Evolutionary conservation across 2,888 invertebrate genomes (phyloP), one percentile per base, ranked within the genome.

Genomic region (Xestia c-nigrum): DNA sequence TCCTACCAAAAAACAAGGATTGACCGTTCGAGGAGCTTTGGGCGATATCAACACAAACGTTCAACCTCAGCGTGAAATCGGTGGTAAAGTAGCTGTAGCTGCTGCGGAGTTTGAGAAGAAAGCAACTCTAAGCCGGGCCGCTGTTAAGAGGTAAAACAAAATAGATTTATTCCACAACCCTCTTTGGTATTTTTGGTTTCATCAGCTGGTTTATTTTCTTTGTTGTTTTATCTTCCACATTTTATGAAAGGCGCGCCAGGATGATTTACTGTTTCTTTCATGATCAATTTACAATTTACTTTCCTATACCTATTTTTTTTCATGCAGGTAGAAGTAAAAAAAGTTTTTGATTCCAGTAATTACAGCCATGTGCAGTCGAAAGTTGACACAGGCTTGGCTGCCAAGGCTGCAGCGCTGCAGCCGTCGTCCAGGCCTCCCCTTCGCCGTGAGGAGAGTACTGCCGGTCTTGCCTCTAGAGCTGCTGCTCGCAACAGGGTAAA

Each of bases 341-440:
- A 64, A 71, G 47, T 68, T 70, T 59, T 72, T 61, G 19, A 50
- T 91, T 91, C 5, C 89, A 95, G 93, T 79, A 95, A 92, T 86
- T 97, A 97, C 81, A 94, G 92, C 72, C 96, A 97, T 94, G 96
- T 97, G 7, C 95, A 94, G 80, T 95, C 97, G 0, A 96, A 96
- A 88, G 90, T 97, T 63, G 95, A 97, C 82, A 95, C 97, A 1
- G 96, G 97, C 4, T 90, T 94, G 46, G 86, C 93, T 7, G 85
- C 78, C 31, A 95, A 93, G 77, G 84, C 81, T 46, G 70, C 84
- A n/a, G 65, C 82, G 19, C 74, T 92, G 21, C 94, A 93, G 83
- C 94, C 94, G 9, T 84, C 94, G 3, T 82, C 93, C 3, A 91
- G 94, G 76, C 95, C 95, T 47, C 92, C 94, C 0, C 89, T 97